phyloP scores from a whole-genome alignment of 2,113 vertebrate genomes.

The Heptranchias perlo region DNA sequence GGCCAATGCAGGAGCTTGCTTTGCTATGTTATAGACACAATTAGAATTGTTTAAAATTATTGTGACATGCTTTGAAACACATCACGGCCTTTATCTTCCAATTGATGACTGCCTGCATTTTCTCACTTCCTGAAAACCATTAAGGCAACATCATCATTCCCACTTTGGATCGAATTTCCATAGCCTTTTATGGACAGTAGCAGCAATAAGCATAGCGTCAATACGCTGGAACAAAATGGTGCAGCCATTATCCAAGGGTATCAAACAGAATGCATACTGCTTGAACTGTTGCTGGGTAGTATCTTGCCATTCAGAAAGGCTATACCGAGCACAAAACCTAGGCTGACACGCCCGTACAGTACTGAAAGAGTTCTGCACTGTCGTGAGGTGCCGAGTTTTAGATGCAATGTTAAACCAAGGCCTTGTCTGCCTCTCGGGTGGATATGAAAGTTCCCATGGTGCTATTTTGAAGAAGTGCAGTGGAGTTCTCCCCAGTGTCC shows the following conservation, averaged over 20 bases:
- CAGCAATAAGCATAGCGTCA: neutral
- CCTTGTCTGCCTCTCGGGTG: neutral
- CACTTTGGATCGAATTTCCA: neutral
- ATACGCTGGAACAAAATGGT: neutral
- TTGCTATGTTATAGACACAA: neutral
- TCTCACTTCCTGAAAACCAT: neutral
- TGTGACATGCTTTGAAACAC: neutral
- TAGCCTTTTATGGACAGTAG: neutral
- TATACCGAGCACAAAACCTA: neutral
- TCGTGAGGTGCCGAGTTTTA: neutral
- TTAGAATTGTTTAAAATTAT: neutral
- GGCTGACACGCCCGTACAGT: neutral
- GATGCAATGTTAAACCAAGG: neutral
- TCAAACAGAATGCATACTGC: neutral
- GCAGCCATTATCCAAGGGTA: neutral
- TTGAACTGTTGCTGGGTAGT: neutral
- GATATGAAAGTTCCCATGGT: neutral
- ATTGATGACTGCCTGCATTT: neutral
- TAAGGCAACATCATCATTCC: neutral
- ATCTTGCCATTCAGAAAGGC: neutral
- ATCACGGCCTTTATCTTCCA: neutral
- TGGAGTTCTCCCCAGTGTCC: neutral
- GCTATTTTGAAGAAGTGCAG: neutral
- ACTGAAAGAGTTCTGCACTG: neutral
- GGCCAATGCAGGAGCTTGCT: neutral